A percentile compares a stretch with the other conserved stretches of the same genome.
Evolutionary conservation across 2,113 vertebrate genomes (phyloP).

Genomic region (Myodes glareolus): DNA sequence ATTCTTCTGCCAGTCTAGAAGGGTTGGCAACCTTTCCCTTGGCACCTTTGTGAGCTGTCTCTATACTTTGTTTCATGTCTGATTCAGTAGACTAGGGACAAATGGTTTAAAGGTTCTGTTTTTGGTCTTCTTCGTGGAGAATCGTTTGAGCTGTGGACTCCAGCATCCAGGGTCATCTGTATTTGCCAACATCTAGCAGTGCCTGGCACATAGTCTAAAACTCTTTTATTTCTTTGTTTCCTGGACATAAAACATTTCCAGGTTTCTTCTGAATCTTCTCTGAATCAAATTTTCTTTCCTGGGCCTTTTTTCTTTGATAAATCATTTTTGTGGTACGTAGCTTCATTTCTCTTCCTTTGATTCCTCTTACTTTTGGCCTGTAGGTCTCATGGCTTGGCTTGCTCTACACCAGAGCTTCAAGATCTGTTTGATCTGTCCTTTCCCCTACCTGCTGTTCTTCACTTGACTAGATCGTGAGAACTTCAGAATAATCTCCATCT

Average conservation of each 20-base stretch:
- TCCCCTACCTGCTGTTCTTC: not conserved
- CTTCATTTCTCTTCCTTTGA: not conserved
- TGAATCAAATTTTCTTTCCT: not conserved
- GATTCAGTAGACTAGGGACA: not conserved
- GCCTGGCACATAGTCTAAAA: not conserved
- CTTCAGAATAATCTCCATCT: not conserved
- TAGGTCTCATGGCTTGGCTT: not conserved
- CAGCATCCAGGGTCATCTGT: not conserved
- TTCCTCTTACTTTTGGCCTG: not conserved
- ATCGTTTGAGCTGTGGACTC: not conserved
- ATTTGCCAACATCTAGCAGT: not conserved
- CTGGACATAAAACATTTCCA: not conserved
- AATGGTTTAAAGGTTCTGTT: not conserved
- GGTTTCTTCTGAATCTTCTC: constrained; percentile 5
- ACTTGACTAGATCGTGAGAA: not conserved
- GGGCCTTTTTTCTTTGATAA: not conserved
- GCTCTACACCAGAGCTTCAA: not conserved
- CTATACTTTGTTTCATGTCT: not conserved
- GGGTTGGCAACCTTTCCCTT: not conserved
- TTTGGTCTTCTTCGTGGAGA: not conserved
- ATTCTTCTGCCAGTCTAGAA: not conserved
- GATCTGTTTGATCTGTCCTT: not conserved
- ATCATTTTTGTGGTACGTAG: not conserved
- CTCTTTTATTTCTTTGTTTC: constrained; percentile 7
- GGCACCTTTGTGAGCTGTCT: not conserved